Evolutionary conservation across 1,140 invertebrate species (phyloP).

Genomic region (Papilio polytes): DNA sequence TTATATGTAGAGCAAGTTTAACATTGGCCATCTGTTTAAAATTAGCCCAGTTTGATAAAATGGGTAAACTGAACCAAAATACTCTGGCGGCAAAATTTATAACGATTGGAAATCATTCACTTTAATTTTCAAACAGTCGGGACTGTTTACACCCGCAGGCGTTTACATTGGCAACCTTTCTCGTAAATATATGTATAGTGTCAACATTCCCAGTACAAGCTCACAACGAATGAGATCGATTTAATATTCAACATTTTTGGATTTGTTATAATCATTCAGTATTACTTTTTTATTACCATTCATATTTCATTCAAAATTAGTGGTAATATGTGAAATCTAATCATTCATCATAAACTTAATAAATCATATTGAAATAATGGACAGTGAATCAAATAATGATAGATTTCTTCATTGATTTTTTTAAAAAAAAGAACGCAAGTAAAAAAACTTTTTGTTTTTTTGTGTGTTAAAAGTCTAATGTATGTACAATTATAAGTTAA

Average conservation of each 20-base stretch:
- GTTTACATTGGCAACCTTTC: constrained; percentile 39
- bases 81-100: constrained; percentile 52
- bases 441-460: too few relatives aligned
- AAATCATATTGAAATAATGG: not conserved
- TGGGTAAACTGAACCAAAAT: constrained; percentile 35
- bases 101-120: constrained; percentile 62
- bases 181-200: constrained; percentile 34
- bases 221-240: not conserved
- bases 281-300: not conserved
- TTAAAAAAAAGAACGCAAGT: too few relatives aligned
- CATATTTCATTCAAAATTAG: not conserved
- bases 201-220: constrained; percentile 26
- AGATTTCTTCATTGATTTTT: not conserved
- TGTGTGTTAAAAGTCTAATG: too few relatives aligned
- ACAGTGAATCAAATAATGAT: not conserved
- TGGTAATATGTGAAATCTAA: not conserved
- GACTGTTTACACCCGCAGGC: constrained; percentile 19
- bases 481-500: too few relatives aligned
- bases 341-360: not conserved
- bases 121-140: constrained; percentile 48
- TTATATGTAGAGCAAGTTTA: constrained; percentile 32
- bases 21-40: constrained; percentile 64
- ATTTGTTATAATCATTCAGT: not conserved
- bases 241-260: not conserved
- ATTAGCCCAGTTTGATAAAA: constrained; percentile 43